phyloP scores from a whole-genome alignment of 2,113 vertebrate species.

The Onychorhynchus coronatus region DNA sequence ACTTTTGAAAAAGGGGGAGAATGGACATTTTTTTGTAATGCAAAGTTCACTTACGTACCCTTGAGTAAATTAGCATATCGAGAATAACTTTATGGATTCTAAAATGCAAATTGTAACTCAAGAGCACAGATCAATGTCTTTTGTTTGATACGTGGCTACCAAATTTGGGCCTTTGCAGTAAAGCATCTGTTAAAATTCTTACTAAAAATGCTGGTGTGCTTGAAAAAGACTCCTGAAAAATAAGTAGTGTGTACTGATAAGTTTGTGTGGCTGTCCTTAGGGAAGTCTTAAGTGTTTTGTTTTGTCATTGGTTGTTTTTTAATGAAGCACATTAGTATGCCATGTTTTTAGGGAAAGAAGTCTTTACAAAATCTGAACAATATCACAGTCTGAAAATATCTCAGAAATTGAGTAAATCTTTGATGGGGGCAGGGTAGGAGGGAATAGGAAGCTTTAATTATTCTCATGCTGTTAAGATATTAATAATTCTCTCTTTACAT shows the following conservation, averaged over 20 bases:
- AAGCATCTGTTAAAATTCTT: background rate
- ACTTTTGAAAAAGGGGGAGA: background rate
- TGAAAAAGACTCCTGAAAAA: background rate
- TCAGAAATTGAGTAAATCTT: background rate
- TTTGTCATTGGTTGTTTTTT: background rate
- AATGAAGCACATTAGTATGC: background rate
- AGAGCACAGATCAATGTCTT: background rate
- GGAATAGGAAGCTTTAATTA: background rate
- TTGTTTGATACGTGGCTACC: background rate
- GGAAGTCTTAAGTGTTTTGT: background rate
- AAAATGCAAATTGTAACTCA: background rate
- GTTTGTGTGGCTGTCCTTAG: background rate
- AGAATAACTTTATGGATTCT: background rate
- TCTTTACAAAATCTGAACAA: background rate
- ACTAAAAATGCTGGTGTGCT: background rate
- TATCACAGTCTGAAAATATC: background rate
- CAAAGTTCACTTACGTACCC: background rate
- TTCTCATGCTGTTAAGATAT: background rate
- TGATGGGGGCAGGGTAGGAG: background rate
- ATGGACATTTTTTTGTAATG: background rate
- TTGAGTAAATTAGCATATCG: background rate
- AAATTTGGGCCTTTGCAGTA: background rate
- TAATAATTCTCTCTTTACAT: background rate
- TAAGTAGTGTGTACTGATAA: background rate
- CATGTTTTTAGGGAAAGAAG: background rate